Evolutionary conservation across 2,888 invertebrate genomes (phyloP).

Genomic region (Watsonalla cultraria): DNA sequence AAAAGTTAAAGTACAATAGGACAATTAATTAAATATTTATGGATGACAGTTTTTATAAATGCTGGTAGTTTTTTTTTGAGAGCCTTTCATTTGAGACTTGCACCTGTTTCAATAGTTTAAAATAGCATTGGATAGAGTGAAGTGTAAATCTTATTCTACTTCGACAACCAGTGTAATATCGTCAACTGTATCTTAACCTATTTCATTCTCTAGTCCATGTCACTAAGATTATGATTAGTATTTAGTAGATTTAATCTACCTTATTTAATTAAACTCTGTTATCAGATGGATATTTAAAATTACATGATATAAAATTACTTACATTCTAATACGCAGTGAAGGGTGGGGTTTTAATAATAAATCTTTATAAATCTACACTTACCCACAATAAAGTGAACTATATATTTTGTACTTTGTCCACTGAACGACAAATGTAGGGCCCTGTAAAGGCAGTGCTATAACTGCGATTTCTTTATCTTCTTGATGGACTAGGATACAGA

Average conservation of each 20-base stretch:
- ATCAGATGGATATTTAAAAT: conserved; percentile 37
- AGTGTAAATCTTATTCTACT: conserved; percentile 31
- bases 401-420: conserved; percentile 61
- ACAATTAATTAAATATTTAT: conserved; percentile 21
- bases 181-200: conserved; percentile 49
- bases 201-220: conserved; percentile 46
- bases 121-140: conserved; percentile 30
- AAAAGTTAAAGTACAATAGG: conserved; percentile 22
- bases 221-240: conserved; percentile 52
- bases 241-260: conserved; percentile 70
- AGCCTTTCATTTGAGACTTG: conserved; percentile 61
- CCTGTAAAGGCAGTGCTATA: conserved; percentile 2
- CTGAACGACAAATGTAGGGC: conserved; percentile 19
- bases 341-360: conserved; percentile 47
- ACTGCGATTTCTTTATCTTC: conserved; percentile 1
- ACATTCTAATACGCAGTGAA: conserved; percentile 41
- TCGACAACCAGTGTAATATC: conserved; percentile 26
- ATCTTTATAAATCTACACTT: conserved; percentile 45
- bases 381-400: conserved; percentile 46
- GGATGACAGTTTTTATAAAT: conserved; percentile 33
- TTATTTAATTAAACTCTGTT: conserved; percentile 22
- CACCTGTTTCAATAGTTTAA: conserved; percentile 42
- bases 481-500: neutral
- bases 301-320: conserved; percentile 45
- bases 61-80: conserved; percentile 30